phyloP scores from a whole-genome alignment of 2,113 vertebrate species.

The Xyrauchen texanus region DNA sequence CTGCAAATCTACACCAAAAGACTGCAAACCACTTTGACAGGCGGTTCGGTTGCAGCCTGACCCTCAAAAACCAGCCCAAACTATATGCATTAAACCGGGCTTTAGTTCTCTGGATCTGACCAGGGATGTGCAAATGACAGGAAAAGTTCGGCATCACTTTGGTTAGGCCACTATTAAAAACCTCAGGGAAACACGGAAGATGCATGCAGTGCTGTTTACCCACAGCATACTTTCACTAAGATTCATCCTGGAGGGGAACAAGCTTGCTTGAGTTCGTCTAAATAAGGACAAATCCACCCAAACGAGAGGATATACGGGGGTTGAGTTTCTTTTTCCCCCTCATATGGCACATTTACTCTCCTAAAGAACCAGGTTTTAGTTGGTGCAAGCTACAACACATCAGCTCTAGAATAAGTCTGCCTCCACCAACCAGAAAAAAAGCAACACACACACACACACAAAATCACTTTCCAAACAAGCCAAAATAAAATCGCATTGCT shows the following conservation, averaged over 20 bases:
- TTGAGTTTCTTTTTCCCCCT: neutral
- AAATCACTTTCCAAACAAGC: conserved; percentile 31
- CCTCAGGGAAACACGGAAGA: conserved; percentile 19
- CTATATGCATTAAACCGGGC: neutral
- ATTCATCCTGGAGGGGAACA: neutral
- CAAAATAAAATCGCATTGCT: neutral
- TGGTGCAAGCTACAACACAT: conserved; percentile 50
- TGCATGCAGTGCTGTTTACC: neutral
- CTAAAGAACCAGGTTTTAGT: conserved; percentile 36
- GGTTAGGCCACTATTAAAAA: conserved; percentile 36
- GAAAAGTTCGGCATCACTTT: conserved; percentile 32
- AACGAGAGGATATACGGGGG: neutral
- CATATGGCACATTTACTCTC: neutral
- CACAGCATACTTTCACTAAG: neutral
- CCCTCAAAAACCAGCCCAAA: neutral
- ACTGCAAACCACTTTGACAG: neutral
- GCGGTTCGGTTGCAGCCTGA: neutral
- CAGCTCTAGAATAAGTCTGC: conserved; percentile 33
- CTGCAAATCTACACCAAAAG: neutral
- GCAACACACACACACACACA: conserved; percentile 3
- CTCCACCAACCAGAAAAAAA: conserved; percentile 9
- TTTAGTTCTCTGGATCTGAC: neutral
- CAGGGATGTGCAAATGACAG: conserved; percentile 20
- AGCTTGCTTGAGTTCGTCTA: neutral
- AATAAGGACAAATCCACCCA: too few relatives aligned